Conservation (phyloP, 2,113 vertebrate genomes). For the Pelusios castaneus region DNA sequence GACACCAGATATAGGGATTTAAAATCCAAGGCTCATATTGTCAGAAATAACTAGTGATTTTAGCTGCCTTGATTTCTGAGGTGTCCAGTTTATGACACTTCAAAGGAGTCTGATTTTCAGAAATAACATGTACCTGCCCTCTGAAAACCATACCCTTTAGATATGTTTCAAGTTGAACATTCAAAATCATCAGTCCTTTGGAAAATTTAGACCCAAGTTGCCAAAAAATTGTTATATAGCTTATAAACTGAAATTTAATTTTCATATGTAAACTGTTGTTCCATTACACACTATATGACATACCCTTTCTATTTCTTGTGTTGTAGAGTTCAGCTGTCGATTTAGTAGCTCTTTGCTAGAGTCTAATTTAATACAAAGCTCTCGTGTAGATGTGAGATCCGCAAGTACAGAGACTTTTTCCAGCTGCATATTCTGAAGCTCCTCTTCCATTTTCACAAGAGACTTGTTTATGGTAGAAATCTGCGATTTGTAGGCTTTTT, state of each 20-base stretch:
- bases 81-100: not conserved
- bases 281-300: slow-evolving; percentile 31
- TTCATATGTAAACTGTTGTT: not conserved
- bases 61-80: not conserved
- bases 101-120: not conserved
- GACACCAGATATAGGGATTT: not conserved
- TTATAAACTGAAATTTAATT: not conserved
- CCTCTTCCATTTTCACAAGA: slow-evolving; percentile 76
- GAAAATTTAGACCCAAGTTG: not conserved
- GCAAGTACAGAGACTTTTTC: slow-evolving; percentile 71
- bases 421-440: slow-evolving; percentile 70
- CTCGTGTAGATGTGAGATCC: slow-evolving; percentile 77
- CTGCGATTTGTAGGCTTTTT: slow-evolving; percentile 76
- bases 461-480: slow-evolving; percentile 73
- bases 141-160: not conserved
- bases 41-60: not conserved
- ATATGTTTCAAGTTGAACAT: not conserved
- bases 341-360: slow-evolving; percentile 78
- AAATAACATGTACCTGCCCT: not conserved
- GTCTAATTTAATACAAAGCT: slow-evolving; percentile 82
- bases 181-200: not conserved
- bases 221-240: not conserved
- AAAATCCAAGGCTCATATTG: not conserved
- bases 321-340: slow-evolving; percentile 70
- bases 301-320: slow-evolving; percentile 75